phyloP scores from a whole-genome alignment of 2,113 vertebrate species.

The Baryphthengus martii region DNA sequence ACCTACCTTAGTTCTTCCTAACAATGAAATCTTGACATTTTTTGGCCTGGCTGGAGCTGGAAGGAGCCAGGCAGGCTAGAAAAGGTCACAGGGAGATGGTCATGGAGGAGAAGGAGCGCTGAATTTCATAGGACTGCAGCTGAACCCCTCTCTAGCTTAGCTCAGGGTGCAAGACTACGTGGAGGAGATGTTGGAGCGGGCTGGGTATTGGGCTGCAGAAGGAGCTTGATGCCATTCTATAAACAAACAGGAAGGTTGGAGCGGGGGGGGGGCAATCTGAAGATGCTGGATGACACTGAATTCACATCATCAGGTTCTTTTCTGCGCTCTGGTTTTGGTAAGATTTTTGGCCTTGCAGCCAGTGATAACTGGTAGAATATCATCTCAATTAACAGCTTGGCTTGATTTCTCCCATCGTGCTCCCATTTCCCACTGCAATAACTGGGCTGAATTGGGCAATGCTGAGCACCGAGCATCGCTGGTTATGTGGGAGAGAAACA shows the following conservation, averaged over 20 bases:
- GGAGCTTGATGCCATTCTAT: background rate
- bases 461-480: background rate
- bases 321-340: background rate
- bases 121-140: background rate
- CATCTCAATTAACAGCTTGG: background rate
- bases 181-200: background rate
- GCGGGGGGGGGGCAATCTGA: background rate
- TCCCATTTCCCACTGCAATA: background rate
- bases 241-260: background rate
- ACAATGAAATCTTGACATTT: background rate
- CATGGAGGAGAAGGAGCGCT: background rate
- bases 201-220: background rate
- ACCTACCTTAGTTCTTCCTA: background rate
- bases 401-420: background rate
- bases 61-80: background rate
- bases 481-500: background rate
- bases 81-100: background rate
- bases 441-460: background rate
- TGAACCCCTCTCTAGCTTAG: background rate
- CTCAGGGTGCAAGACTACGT: background rate
- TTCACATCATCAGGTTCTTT: background rate
- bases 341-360: too few relatives aligned
- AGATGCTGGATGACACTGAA: background rate
- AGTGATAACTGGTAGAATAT: background rate
- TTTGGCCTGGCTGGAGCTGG: background rate